Base-by-base conservation (phyloP, 2,113 vertebrate species). In the Elaphurus davidianus region DNA sequence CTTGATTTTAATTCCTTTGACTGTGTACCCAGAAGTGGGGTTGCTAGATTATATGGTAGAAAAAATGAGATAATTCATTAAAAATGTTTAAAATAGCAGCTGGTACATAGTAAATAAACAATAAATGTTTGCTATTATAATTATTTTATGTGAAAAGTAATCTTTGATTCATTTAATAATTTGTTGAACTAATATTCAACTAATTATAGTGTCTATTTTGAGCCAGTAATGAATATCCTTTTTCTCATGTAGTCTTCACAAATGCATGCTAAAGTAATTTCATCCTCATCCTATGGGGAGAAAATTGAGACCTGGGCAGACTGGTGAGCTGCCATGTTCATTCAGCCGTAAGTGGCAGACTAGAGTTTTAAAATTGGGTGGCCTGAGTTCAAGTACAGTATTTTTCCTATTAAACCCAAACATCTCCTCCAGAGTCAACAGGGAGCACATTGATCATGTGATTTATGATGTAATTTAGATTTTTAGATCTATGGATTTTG, bases 131-230 rank as follows among this genome's bases (percentile, higher is more conserved):
- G 62, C 13, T 91, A 33, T 15, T 87, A 23, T 79, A 78, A 89
- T 93, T 85, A 67, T 78, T 85, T 89, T 60, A 89, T 91, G 50
- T 92, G 87, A 59, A 98, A 87, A 97, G 45, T 90, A 87, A 96
- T 50, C 21, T n/a, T 88, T 67, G 71, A 76, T 43, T 96, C 36
- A 84, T 40, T 87, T 88, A 76, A 76, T 96, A 90, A 87, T 54
- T 47, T 89, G 13, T 62, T 89, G 28, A 93, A 43, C 74, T 91
- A 59, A 43, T 90, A 50, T 84, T 94, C 23, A 52, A 83, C 30
- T 67, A 71, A 45, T 79, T 54, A 17, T 59, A 54, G 10, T 19
- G 60, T 74, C 62, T 40, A 17, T 83, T 82, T 55, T 74, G 84
- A 95, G 15, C 55, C 45, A 62, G 54, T 47, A 47, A 59, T 47